These are phyloP conservation scores for Drosophila rellima DNA, from an alignment of 2,888 invertebrate genomes.

Conservation along the genomic window DNA sequence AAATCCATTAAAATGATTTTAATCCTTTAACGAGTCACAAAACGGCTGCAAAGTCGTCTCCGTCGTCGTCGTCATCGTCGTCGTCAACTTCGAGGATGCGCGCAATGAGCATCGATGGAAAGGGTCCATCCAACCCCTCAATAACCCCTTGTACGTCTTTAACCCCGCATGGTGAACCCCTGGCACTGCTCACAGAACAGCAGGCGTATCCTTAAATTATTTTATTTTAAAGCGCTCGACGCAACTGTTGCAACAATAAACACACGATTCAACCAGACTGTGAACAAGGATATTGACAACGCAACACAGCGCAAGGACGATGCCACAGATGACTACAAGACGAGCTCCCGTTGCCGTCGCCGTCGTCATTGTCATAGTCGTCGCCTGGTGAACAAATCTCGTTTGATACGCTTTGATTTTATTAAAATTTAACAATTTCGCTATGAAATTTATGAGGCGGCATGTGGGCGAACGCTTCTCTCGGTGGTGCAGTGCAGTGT, in stretches of 20 bases:
- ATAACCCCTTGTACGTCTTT: not conserved
- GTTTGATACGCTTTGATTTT: conserved; percentile 82
- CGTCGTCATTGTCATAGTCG: conserved; percentile 45
- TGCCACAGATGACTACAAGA: conserved; percentile 32
- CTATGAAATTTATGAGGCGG: conserved; percentile 75
- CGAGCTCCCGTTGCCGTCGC: conserved; percentile 18
- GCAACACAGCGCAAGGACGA: conserved; percentile 8
- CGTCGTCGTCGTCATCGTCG: conserved; percentile 28
- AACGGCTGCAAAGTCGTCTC: conserved; percentile 48
- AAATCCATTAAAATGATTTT: conserved; percentile 85
- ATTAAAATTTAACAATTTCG: conserved; percentile 81
- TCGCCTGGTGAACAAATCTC: conserved; percentile 78
- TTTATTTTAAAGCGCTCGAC: conserved; percentile 77
- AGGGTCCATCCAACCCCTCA: conserved; percentile 40
- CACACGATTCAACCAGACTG: conserved; percentile 81
- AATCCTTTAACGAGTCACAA: conserved; percentile 84
- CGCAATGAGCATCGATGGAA: conserved; percentile 44
- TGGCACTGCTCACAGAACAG: conserved; percentile 34
- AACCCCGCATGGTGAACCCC: too few relatives aligned
- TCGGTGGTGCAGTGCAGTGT: conserved; percentile 8
- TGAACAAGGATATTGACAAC: conserved; percentile 77
- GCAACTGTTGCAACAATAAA: conserved; percentile 80
- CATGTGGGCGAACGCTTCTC: conserved; percentile 31
- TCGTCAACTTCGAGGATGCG: conserved; percentile 37
- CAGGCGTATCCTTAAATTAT: conserved; percentile 75